phyloP scores from a whole-genome alignment of 1,140 invertebrate species.

The Drosophila sproati region DNA sequence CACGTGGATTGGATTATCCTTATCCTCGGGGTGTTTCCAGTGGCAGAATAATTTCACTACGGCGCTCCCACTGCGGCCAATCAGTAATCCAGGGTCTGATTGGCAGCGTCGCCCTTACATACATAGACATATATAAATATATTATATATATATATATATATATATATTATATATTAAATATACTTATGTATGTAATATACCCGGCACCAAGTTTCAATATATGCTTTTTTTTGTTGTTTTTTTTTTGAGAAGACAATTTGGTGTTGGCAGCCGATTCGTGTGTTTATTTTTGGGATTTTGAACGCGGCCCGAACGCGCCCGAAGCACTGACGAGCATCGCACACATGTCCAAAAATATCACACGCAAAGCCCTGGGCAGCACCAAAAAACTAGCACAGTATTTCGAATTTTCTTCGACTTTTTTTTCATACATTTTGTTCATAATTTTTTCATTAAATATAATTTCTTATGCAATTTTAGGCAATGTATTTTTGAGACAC shows the following conservation, averaged over 20 bases:
- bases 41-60: conserved; percentile 5
- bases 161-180: neutral
- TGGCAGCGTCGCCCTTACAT: conserved; percentile 29
- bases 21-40: conserved; percentile 5
- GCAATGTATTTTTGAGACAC: conserved; percentile 2
- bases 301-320: conserved; percentile 56
- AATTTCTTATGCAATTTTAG: conserved; percentile 74
- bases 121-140: neutral
- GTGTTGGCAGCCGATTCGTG: conserved; percentile 60
- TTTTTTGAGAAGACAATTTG: conserved; percentile 32
- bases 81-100: conserved; percentile 80
- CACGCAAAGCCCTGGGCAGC: conserved; percentile 80
- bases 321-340: conserved; percentile 61
- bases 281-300: conserved; percentile 74
- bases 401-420: conserved; percentile 53
- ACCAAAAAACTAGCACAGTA: conserved; percentile 72
- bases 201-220: conserved; percentile 25
- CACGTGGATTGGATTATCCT: conserved; percentile 17
- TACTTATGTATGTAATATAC: conserved; percentile 1
- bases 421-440: conserved; percentile 53
- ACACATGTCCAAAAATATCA: conserved; percentile 82
- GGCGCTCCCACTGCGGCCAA: conserved; percentile 50
- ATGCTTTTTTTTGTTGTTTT: conserved; percentile 37
- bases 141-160: neutral
- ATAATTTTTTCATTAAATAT: conserved; percentile 67